These are phyloP conservation scores for Chaetoderma sp. DNA, from an alignment of 2,888 invertebrate species.

Conservation along the genomic window DNA sequence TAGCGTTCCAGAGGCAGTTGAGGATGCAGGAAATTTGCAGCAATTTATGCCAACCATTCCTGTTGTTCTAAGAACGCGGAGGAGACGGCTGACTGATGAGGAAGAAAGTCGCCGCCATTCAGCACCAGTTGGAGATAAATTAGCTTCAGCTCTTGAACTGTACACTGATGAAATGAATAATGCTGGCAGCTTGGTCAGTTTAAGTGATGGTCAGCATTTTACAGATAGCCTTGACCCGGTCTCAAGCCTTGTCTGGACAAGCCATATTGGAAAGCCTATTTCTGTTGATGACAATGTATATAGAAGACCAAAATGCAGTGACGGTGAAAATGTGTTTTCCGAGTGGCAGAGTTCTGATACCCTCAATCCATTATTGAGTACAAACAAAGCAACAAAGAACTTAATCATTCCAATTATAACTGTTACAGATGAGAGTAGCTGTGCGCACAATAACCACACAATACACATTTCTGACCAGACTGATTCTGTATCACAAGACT, in stretches of 20 bases:
- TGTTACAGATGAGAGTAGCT: too few relatives aligned
- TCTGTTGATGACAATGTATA: too few relatives aligned
- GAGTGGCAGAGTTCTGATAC: too few relatives aligned
- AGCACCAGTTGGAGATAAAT: constrained; percentile 48
- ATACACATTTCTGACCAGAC: too few relatives aligned
- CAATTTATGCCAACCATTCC: constrained; percentile 20
- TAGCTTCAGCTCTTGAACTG: constrained; percentile 46
- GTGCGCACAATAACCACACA: too few relatives aligned
- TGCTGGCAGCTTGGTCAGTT: too few relatives aligned
- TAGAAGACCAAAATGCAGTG: too few relatives aligned
- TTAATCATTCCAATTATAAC: too few relatives aligned
- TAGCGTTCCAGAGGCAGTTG: constrained; percentile 57
- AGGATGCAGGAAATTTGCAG: constrained; percentile 19
- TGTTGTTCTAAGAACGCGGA: constrained; percentile 42
- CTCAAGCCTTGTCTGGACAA: background rate
- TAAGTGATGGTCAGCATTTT: background rate
- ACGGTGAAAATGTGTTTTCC: too few relatives aligned
- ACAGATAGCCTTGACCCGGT: background rate
- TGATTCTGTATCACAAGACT: too few relatives aligned
- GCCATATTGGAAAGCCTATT: background rate
- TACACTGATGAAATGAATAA: constrained; percentile 25
- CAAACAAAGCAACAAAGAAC: too few relatives aligned
- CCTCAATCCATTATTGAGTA: too few relatives aligned
- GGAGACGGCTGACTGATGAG: constrained; percentile 34
- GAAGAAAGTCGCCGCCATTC: constrained; percentile 51